phyloP scores from a whole-genome alignment of 2,113 vertebrate species.

The Gracilinanus agilis region DNA sequence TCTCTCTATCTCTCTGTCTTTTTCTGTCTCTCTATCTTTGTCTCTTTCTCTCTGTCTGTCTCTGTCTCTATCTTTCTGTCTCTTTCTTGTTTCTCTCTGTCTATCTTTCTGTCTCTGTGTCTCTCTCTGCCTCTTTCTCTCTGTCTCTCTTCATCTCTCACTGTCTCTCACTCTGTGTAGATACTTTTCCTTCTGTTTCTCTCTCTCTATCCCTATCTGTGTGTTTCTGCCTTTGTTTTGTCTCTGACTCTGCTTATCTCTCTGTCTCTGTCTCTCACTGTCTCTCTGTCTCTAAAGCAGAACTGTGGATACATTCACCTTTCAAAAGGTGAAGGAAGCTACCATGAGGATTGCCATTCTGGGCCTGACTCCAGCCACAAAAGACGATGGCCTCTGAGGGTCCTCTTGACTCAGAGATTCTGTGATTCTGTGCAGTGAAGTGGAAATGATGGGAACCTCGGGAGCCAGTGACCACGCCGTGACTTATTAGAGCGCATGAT shows the following conservation, averaged over 20 bases:
- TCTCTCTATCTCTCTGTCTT: no score
- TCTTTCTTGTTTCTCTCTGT: no score
- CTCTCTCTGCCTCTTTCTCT: neutral
- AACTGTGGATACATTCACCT: neutral
- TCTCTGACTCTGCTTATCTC: neutral
- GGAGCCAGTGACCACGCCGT: neutral
- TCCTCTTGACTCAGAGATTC: neutral
- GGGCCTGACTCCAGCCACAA: neutral
- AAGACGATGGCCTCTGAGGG: neutral
- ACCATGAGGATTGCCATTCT: neutral
- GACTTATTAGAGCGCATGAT: neutral
- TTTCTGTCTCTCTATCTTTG: rapidly evolving
- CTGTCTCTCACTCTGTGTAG: no score
- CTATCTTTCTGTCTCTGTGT: neutral
- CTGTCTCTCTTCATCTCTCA: neutral
- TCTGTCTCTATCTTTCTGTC: no score
- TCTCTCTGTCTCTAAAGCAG: neutral
- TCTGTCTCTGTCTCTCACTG: neutral
- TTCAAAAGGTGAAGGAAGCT: slow-evolving; percentile 1
- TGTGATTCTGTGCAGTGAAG: neutral
- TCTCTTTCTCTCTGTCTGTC: no score
- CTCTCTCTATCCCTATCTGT: no score
- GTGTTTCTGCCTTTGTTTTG: neutral
- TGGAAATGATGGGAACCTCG: neutral
- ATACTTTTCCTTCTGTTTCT: no score